Evolutionary conservation across 2,797 vertebrate species (phyloP), one percentile per base, ranked within the genome.

Genomic region (Takifugu rubripes): DNA sequence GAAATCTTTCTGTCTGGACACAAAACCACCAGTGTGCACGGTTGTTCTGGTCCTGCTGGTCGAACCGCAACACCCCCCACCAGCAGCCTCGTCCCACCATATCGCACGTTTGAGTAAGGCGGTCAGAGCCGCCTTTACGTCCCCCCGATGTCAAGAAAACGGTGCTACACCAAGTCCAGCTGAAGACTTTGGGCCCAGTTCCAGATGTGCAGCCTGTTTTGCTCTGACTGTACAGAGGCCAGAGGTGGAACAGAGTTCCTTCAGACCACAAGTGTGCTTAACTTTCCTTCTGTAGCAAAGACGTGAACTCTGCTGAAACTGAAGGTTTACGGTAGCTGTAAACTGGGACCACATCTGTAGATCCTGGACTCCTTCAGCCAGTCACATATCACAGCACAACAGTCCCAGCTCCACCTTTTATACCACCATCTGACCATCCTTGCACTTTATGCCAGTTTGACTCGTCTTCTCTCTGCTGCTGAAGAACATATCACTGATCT

Each of bases 231-330:
- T 84, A 78, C 66, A 87, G 68, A 80, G 59, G 74, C 29, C 57
- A 79, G 71, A 76, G 76, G 78, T 56, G 68, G 80, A 77, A 79
- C 52, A 80, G 72, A 85, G 88, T n/a, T 83, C 85, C 84, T 86
- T 87, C 82, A 76, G 91, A 90, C 91, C 91, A 74, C 88, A 92
- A 91, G 91, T 92, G 91, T 90, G 89, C 91, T 90, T 91, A 89
- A 86, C 79, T 81, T 84, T 84, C 81, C 84, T 81, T 76, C 79
- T 88, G 82, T 91, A 90, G 88, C 87, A 80, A 79, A 64, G 59
- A 81, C 80, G 76, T 84, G 71, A 78, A 82, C 80, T 75, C 82
- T 81, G 83, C 78, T 81, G 79, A 83, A 78, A 88, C 79, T 84
- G 88, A 84, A 72, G 42, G 66, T 84, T 85, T 70, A 82, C 77